These are phyloP conservation scores for Tachina fera DNA, from an alignment of 2,888 invertebrate genomes.

Conservation along the genomic window DNA sequence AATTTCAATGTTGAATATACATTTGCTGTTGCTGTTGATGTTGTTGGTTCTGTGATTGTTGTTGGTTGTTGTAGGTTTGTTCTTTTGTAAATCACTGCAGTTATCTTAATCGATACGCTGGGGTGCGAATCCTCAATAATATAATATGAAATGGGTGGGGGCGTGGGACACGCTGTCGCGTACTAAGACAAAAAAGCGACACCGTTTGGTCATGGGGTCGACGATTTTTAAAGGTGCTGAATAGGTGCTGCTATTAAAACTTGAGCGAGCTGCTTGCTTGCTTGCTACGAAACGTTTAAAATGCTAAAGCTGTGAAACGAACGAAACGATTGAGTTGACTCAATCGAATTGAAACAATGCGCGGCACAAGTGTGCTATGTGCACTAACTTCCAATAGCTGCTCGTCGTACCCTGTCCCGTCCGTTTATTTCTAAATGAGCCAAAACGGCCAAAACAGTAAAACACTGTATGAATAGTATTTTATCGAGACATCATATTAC, in stretches of 20 bases:
- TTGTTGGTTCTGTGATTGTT: neutral
- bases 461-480: slow-evolving; percentile 77
- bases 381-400: slow-evolving; percentile 1
- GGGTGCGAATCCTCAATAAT: slow-evolving; percentile 69
- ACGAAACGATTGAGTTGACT: slow-evolving; percentile 34
- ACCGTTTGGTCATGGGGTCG: slow-evolving; percentile 71
- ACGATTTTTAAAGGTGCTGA: slow-evolving; percentile 68
- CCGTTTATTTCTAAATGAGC: slow-evolving; percentile 60
- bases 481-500: slow-evolving; percentile 83
- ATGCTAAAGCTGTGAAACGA: slow-evolving; percentile 4
- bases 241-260: slow-evolving; percentile 59
- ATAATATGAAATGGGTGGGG: slow-evolving; percentile 69
- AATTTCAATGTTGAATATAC: slow-evolving; percentile 69
- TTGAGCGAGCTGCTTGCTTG: slow-evolving; percentile 33
- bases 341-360: slow-evolving; percentile 43
- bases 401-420: neutral
- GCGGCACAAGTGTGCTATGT: slow-evolving; percentile 42
- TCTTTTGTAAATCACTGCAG: slow-evolving; percentile 69
- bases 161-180: slow-evolving; percentile 71
- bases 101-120: slow-evolving; percentile 71
- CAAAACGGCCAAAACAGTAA: slow-evolving; percentile 50
- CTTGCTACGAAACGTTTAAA: slow-evolving; percentile 14
- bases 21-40: slow-evolving; percentile 35
- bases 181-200: slow-evolving; percentile 65
- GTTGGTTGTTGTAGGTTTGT: slow-evolving; percentile 47